Evolutionary conservation across 2,888 invertebrate species (phyloP).

Genomic region (Anaspis maculata): DNA sequence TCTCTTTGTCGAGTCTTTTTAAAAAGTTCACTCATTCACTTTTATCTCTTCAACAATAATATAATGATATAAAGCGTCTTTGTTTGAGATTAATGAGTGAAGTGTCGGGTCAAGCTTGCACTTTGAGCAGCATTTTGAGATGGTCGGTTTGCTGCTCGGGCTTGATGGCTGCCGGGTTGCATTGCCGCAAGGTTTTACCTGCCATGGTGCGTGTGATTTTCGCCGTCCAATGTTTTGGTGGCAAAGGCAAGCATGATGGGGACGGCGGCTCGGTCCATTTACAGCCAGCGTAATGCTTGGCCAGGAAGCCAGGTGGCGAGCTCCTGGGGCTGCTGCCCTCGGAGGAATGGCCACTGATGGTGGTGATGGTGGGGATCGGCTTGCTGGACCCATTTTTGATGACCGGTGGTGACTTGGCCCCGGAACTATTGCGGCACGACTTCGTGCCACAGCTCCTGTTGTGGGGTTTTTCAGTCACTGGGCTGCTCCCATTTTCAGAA

Average conservation of each 20-base stretch:
- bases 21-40: constrained; percentile 17
- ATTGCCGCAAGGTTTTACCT: constrained; percentile 17
- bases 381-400: no score
- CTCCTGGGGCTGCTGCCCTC: constrained; percentile 15
- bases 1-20: constrained; percentile 11
- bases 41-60: constrained; percentile 34
- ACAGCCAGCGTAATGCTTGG: constrained; percentile 56
- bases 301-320: constrained; percentile 34
- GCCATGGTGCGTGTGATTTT: constrained; percentile 42
- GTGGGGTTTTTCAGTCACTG: no score
- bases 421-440: no score
- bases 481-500: no score
- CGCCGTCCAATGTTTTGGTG: constrained; percentile 65
- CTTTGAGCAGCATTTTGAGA: constrained; percentile 40
- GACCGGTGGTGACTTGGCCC: no score
- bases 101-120: constrained; percentile 38
- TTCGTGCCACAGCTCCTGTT: no score
- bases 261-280: constrained; percentile 65
- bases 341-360: no score
- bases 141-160: constrained; percentile 35
- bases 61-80: constrained; percentile 33
- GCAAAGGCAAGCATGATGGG: constrained; percentile 61
- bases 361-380: no score
- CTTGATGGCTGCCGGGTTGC: constrained; percentile 23
- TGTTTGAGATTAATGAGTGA: constrained; percentile 20